phyloP scores from a whole-genome alignment of 2,888 invertebrate genomes.

The Aspidiotus rigidus region DNA sequence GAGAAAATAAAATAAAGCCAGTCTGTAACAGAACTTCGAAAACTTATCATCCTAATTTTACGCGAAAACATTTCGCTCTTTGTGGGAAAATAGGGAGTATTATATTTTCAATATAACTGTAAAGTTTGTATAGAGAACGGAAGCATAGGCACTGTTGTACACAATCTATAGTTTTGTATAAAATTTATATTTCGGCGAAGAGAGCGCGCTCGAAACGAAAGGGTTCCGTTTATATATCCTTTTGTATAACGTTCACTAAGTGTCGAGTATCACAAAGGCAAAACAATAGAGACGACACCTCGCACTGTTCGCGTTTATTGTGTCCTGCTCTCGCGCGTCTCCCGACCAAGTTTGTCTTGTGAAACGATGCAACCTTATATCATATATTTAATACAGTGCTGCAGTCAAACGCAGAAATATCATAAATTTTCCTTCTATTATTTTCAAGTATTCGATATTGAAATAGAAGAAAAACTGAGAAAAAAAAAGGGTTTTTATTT shows the following conservation, averaged over 20 bases:
- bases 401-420: constrained; percentile 32
- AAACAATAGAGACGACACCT: constrained; percentile 33
- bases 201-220: constrained; percentile 23
- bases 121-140: constrained; percentile 25
- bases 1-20: constrained; percentile 16
- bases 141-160: constrained; percentile 18
- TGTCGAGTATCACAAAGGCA: constrained; percentile 32
- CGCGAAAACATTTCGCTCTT: constrained; percentile 22
- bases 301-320: constrained; percentile 32
- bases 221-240: constrained; percentile 32
- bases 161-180: constrained; percentile 24
- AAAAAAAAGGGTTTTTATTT: constrained; percentile 20
- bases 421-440: constrained; percentile 29
- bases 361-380: constrained; percentile 33
- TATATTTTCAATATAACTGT: constrained; percentile 33
- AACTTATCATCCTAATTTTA: constrained; percentile 30
- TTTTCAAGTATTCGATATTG: constrained; percentile 22
- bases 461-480: constrained; percentile 2
- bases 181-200: constrained; percentile 28
- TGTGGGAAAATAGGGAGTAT: constrained; percentile 24
- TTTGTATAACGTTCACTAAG: constrained; percentile 32
- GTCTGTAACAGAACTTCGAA: constrained; percentile 30
- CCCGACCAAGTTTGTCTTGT: constrained; percentile 31
- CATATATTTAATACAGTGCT: constrained; percentile 34
- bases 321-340: constrained; percentile 29